Evolutionary conservation across 2,113 vertebrate species (phyloP).

Genomic region (Nothoprocta perdicaria): DNA sequence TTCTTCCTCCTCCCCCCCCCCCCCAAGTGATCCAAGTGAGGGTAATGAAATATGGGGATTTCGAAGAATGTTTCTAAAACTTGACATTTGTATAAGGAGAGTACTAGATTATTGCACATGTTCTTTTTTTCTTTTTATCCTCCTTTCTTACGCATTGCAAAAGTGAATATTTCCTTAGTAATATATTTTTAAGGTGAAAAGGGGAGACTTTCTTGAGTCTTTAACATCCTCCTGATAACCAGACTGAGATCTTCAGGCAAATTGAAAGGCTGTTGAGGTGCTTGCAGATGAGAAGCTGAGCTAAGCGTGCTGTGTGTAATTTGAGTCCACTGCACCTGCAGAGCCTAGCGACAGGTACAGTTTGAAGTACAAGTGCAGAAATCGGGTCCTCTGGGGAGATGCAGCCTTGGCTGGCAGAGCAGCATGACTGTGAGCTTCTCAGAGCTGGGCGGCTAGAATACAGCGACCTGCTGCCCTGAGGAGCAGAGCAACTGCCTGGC

Average conservation of each 20-base stretch:
- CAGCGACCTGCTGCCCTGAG: background rate
- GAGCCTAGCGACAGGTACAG: background rate
- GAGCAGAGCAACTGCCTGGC: no score
- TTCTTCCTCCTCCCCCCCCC: no score
- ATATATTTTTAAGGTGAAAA: background rate
- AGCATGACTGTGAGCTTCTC: background rate
- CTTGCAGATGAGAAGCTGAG: background rate
- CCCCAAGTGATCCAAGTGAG: no score
- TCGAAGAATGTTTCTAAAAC: background rate
- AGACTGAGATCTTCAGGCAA: background rate
- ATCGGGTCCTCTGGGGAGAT: background rate
- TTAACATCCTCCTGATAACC: background rate
- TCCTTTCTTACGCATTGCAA: background rate
- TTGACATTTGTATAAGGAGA: background rate
- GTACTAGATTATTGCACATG: background rate
- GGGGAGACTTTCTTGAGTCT: background rate
- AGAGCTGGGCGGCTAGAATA: background rate
- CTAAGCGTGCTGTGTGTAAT: background rate
- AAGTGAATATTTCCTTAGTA: background rate
- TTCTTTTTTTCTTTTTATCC: background rate
- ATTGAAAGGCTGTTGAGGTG: background rate
- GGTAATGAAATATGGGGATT: background rate
- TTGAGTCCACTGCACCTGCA: background rate
- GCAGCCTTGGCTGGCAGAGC: background rate
- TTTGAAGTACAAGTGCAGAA: background rate